A percentile compares a stretch with the other conserved stretches of the same genome.
phyloP scores from a whole-genome alignment of 2,797 vertebrate genomes.

The Falco rusticolus region DNA sequence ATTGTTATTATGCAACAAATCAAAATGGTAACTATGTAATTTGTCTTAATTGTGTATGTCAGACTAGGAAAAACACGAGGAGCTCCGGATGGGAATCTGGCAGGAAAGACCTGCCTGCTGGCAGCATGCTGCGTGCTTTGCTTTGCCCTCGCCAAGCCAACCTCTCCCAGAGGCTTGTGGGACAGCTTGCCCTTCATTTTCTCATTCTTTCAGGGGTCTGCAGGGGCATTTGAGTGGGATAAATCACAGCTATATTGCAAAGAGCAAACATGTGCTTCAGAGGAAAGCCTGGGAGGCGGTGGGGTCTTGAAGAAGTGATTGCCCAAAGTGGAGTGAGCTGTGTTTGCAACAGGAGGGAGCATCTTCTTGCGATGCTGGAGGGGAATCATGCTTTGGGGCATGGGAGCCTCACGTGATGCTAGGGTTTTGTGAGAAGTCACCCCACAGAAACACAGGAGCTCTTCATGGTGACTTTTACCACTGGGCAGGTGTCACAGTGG shows the following conservation, averaged over 20 bases:
- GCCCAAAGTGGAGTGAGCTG: background rate
- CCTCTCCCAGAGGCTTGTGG: background rate
- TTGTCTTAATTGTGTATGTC: conserved; percentile 51
- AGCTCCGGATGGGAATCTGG: conserved; percentile 26
- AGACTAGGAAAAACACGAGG: background rate
- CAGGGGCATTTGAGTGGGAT: background rate
- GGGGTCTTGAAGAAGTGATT: background rate
- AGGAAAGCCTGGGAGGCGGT: background rate
- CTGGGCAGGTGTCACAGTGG: background rate
- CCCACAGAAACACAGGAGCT: background rate
- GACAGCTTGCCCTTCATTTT: conserved; percentile 14
- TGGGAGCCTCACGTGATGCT: rapidly evolving
- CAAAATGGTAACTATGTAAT: conserved; percentile 54
- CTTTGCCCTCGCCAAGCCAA: background rate
- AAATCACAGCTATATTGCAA: background rate
- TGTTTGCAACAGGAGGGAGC: background rate
- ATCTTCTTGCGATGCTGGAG: background rate
- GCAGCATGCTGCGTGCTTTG: background rate
- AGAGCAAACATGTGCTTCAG: background rate
- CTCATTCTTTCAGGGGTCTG: background rate
- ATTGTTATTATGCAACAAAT: conserved; percentile 26
- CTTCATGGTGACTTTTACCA: background rate
- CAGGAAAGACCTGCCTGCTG: conserved; percentile 34
- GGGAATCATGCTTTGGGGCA: background rate
- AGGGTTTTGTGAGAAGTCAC: background rate